Base-by-base conservation (phyloP, 2,113 vertebrate species). In the Ammodytes marinus region DNA sequence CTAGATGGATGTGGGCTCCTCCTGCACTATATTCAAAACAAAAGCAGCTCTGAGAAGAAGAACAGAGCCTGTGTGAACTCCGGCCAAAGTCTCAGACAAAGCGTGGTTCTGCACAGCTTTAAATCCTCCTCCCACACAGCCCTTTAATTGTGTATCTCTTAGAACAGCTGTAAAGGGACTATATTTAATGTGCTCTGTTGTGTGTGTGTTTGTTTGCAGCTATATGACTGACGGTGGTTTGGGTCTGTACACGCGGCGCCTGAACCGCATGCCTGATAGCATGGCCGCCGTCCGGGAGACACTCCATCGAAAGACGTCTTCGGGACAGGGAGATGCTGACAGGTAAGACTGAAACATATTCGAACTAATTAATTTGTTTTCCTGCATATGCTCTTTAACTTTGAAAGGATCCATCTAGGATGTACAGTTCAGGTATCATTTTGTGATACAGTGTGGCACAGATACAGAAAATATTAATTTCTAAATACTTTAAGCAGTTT, bases 201-300 rank as follows among this genome's bases (percentile, higher is more conserved):
- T 88, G 57, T 79, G n/a, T n/a, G n/a, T n/a, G n/a, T n/a, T n/a
- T n/a, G n/a, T 80, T 84, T 66, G 7, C 93, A 99, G 98, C 85
- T 99, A 99, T 79, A 96, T 99, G 96, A 99, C 98, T 0, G 98
- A 99, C 57, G 97, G 98, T 12, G 97, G 98, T 6, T 91, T 99
- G 92, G 96, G 98, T 60, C 95, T 99, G 72, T 99, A 99, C 80
- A 96, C 97, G 0, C 96, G 98, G 2, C 95, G 98, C 55, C 92
- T 99, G 76, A 98, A 97, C 89, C 95, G 97, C n/a, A 94, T 99
- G 59, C 98, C 97, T 0, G 98, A 99, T 73, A 96, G 97, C 61
- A 98, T 99, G 97, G 93, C 97, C n/a, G 95, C 96, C 0, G 97
- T 99, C 53, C 91, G 98, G 35, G 98, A 99, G 93, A 97, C 96